Percentiles rank a stretch among this genome's conserved stretches.
Conservation (phyloP, 2,797 vertebrate species). For the Xyrichtys novacula region DNA sequence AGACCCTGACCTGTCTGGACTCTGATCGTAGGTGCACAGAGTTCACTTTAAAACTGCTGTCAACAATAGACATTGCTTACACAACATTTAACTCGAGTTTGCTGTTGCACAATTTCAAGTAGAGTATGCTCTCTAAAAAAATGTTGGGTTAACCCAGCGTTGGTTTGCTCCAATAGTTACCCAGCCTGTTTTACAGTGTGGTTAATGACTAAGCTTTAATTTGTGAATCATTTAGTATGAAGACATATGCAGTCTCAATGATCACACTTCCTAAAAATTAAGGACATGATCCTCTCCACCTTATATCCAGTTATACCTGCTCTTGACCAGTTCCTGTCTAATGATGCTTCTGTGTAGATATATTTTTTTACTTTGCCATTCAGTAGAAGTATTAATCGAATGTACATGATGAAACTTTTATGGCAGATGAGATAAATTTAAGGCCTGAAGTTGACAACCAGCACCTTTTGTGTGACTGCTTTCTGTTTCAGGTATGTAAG, state of each 20-base stretch:
- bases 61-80: constrained; percentile 42
- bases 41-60: constrained; percentile 50
- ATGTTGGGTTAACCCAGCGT: no score
- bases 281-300: neutral
- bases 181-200: no score
- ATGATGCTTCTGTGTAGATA: neutral
- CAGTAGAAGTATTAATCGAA: neutral
- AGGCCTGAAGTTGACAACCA: neutral
- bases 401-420: neutral
- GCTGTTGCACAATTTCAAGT: constrained; percentile 52
- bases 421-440: neutral
- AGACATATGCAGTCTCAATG: neutral
- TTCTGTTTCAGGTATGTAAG: neutral
- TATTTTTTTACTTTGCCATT: neutral
- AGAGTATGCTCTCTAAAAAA: no score
- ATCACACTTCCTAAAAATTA: neutral
- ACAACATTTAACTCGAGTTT: constrained; percentile 42
- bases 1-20: constrained; percentile 46
- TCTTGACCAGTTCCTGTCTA: neutral
- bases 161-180: no score
- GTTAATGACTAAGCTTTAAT: constrained; percentile 26
- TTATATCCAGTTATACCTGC: neutral
- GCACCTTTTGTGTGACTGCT: neutral
- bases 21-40: constrained; percentile 41
- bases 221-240: constrained; percentile 21